phyloP scores from a whole-genome alignment of 2,888 invertebrate species.

The Athrips mouffetella region DNA sequence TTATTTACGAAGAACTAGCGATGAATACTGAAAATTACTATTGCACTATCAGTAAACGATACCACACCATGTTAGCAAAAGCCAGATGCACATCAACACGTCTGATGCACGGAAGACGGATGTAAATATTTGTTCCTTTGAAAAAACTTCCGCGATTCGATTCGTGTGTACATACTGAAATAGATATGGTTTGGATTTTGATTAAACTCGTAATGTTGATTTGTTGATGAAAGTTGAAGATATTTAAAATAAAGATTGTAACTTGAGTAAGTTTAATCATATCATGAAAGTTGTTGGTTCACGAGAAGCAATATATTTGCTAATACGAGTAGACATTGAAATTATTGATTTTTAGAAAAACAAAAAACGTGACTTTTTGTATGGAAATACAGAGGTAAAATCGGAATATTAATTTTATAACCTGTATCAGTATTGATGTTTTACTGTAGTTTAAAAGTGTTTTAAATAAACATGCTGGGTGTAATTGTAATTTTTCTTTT shows the following conservation, averaged over 20 bases:
- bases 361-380: too few relatives aligned
- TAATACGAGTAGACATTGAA: not conserved
- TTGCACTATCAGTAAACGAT: not conserved
- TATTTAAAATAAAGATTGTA: not conserved
- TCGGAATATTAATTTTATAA: too few relatives aligned
- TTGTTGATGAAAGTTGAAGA: constrained; percentile 1
- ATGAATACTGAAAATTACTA: not conserved
- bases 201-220: not conserved
- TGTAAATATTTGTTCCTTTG: constrained; percentile 60
- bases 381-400: too few relatives aligned
- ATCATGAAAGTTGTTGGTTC: too few relatives aligned
- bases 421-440: too few relatives aligned
- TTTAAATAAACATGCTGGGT: too few relatives aligned
- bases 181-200: not conserved
- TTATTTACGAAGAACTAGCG: too few relatives aligned
- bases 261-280: not conserved
- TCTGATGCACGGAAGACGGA: constrained; percentile 32
- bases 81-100: constrained; percentile 32
- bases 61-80: not conserved
- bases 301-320: too few relatives aligned
- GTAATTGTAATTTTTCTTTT: too few relatives aligned
- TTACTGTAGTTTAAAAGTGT: too few relatives aligned
- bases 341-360: not conserved
- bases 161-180: constrained; percentile 22
- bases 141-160: constrained; percentile 54